Conservation (phyloP, 2,113 vertebrate species). For the Serinus canaria region DNA sequence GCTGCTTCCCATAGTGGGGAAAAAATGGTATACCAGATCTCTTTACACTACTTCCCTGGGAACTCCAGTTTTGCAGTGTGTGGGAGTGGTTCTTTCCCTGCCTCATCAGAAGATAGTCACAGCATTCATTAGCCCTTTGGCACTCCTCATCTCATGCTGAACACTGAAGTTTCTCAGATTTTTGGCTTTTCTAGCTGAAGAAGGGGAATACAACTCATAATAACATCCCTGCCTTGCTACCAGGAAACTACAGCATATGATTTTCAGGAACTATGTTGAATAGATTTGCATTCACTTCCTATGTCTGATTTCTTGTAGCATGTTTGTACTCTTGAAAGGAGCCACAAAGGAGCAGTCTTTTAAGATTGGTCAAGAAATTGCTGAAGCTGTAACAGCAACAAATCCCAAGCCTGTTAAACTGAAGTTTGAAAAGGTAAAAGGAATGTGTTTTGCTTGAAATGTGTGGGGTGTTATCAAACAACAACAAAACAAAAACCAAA, state of each 20-base stretch:
- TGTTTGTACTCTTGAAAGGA: constrained; percentile 97
- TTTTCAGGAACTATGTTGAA: neutral
- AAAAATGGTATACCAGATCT: neutral
- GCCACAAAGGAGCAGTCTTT: constrained; percentile 98
- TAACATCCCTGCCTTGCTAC: neutral
- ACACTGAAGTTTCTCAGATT: neutral
- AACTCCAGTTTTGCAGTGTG: neutral
- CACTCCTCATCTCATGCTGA: neutral
- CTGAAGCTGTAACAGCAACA: constrained; percentile 94
- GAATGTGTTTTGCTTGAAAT: neutral
- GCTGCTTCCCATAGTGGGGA: accelerated
- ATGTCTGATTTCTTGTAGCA: constrained; percentile 74
- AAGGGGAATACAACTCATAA: neutral
- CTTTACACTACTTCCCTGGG: neutral
- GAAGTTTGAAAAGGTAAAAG: constrained; percentile 97
- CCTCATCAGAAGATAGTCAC: neutral
- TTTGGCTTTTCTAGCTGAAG: neutral
- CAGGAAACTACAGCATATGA: neutral
- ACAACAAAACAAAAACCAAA: neutral
- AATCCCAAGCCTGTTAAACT: constrained; percentile 96
- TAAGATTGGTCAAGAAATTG: constrained; percentile 95
- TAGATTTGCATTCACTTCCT: neutral
- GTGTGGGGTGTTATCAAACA: neutral
- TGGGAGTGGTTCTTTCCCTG: neutral
- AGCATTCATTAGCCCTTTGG: neutral